These are phyloP conservation scores for Bovichtus diacanthus DNA, from an alignment of 2,797 vertebrate genomes.

Conservation along the genomic window DNA sequence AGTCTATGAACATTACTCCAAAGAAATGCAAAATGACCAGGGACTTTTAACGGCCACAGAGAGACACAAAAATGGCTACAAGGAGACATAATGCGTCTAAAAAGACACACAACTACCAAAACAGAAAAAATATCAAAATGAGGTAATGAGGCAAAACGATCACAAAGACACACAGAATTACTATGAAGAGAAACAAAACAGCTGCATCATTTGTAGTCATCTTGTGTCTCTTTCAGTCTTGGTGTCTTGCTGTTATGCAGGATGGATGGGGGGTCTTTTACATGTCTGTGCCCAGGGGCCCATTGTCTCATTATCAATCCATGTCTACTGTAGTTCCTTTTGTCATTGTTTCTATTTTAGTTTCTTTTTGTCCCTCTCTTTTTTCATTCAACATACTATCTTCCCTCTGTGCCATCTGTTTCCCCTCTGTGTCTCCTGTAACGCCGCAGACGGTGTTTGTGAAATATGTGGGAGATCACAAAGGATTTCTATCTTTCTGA, in stretches of 20 bases:
- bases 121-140: background rate
- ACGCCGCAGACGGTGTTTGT: conserved; percentile 57
- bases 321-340: conserved; percentile 10
- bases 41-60: background rate
- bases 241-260: background rate
- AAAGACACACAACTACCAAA: background rate
- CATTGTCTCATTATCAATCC: conserved; percentile 4
- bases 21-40: background rate
- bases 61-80: background rate
- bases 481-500: conserved; percentile 77
- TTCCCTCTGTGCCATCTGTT: conserved; percentile 44
- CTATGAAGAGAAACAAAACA: background rate
- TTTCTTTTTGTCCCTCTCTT: conserved; percentile 7
- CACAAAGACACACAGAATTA: background rate
- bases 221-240: conserved; percentile 8
- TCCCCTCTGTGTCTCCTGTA: conserved; percentile 43
- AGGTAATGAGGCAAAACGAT: background rate
- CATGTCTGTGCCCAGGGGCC: conserved; percentile 1
- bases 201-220: background rate
- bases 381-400: conserved; percentile 17
- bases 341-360: conserved; percentile 6
- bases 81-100: background rate
- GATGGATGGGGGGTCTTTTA: background rate
- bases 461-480: conserved; percentile 71
- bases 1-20: too few species aligned